Percentiles rank a stretch among this genome's conserved stretches.
Evolutionary conservation across 2,797 vertebrate genomes (phyloP).

Genomic region (Chromis chromis): DNA sequence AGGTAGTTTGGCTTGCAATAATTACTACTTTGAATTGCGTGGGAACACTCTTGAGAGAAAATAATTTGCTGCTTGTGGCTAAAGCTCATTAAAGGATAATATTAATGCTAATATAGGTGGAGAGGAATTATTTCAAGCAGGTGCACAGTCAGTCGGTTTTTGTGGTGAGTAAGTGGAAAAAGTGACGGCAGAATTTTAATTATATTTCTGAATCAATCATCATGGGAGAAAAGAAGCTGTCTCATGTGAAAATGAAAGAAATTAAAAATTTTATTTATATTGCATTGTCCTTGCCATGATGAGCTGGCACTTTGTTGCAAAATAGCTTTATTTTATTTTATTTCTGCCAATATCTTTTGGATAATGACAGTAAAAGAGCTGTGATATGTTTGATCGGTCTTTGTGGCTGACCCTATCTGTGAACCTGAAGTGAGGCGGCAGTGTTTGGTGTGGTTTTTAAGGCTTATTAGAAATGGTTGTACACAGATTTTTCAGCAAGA

Average conservation of each 20-base stretch:
- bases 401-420: conserved; percentile 5
- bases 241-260: conserved; percentile 30
- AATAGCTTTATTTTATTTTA: conserved; percentile 15
- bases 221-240: conserved; percentile 13
- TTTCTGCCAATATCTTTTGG: conserved; percentile 10
- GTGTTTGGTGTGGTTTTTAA: neutral
- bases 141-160: conserved; percentile 31
- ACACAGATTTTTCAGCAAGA: conserved; percentile 8
- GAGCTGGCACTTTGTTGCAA: conserved; percentile 12
- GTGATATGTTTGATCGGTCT: conserved; percentile 2
- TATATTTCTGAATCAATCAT: conserved; percentile 42
- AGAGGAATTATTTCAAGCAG: conserved; percentile 27
- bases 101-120: conserved; percentile 41
- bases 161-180: conserved; percentile 35
- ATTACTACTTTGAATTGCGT: conserved; percentile 32
- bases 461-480: conserved; percentile 5
- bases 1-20: conserved; percentile 23
- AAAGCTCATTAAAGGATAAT: conserved; percentile 44
- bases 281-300: conserved; percentile 25
- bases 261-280: conserved; percentile 33
- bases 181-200: conserved; percentile 28
- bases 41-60: conserved; percentile 27
- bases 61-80: conserved; percentile 26
- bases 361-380: conserved; percentile 17
- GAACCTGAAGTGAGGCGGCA: conserved; percentile 2